phyloP scores from a whole-genome alignment of 2,797 vertebrate genomes.

The Rhodeus uyekii region DNA sequence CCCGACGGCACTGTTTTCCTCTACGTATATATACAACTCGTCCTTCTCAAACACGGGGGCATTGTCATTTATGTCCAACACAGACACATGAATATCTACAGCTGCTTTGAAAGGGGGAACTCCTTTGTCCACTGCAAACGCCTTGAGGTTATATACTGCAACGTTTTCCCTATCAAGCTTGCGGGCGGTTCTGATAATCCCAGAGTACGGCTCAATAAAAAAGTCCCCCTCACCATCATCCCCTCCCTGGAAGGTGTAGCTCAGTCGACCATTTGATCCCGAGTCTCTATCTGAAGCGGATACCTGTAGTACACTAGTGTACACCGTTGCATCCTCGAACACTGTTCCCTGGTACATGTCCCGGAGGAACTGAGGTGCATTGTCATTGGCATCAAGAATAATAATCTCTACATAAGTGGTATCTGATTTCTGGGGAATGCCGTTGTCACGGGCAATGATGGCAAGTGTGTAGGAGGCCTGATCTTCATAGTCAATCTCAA shows the following conservation, averaged over 20 bases:
- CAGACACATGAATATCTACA: slow-evolving; percentile 82
- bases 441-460: slow-evolving; percentile 84
- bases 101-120: slow-evolving; percentile 79
- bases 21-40: slow-evolving; percentile 82
- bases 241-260: slow-evolving; percentile 86
- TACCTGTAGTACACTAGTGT: slow-evolving; percentile 86
- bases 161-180: slow-evolving; percentile 86
- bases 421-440: slow-evolving; percentile 88
- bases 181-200: slow-evolving; percentile 84
- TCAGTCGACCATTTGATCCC: slow-evolving; percentile 82
- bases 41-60: slow-evolving; percentile 87
- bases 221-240: slow-evolving; percentile 88
- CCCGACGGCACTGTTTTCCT: slow-evolving; percentile 86
- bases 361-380: slow-evolving; percentile 78
- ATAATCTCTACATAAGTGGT: slow-evolving; percentile 88
- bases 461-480: slow-evolving; percentile 86
- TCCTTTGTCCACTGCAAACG: slow-evolving; percentile 84
- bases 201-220: slow-evolving; percentile 85
- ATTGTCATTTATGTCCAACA: slow-evolving; percentile 87
- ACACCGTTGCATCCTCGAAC: slow-evolving; percentile 82
- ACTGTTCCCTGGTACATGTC: slow-evolving; percentile 83
- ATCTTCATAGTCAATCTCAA: slow-evolving; percentile 86
- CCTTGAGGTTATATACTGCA: slow-evolving; percentile 80
- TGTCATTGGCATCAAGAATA: slow-evolving; percentile 87
- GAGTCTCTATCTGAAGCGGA: slow-evolving; percentile 86